phyloP scores from a whole-genome alignment of 2,888 invertebrate genomes.

The Caenorhabditis sp. region DNA sequence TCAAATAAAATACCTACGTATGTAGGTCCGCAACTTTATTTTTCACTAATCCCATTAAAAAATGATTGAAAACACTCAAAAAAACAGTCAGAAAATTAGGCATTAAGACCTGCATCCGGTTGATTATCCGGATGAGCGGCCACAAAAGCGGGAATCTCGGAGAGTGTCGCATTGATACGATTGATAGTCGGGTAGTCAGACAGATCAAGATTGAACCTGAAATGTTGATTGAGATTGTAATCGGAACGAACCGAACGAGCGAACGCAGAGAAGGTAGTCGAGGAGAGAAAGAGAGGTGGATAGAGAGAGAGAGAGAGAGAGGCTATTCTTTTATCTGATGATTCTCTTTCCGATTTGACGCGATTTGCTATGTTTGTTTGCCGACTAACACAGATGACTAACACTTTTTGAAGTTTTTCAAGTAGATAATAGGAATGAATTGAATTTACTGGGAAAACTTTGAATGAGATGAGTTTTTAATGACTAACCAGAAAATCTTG shows the following conservation, averaged over 20 bases:
- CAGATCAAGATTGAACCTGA: constrained; percentile 93
- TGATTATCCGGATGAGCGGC: constrained; percentile 94
- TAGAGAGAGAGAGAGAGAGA: neutral
- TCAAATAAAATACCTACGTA: too few species aligned
- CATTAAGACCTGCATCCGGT: constrained; percentile 89
- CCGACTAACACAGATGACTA: constrained; percentile 52
- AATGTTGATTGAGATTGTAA: constrained; percentile 41
- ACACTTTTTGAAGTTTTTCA: constrained; percentile 29
- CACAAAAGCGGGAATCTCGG: constrained; percentile 92
- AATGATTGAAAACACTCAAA: neutral
- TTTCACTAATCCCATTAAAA: neutral
- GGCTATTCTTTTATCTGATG: constrained; percentile 43
- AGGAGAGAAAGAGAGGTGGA: too few species aligned
- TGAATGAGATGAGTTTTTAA: too few species aligned
- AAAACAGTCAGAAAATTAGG: constrained; percentile 48
- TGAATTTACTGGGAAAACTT: too few species aligned
- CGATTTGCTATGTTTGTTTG: constrained; percentile 36
- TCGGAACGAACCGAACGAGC: constrained; percentile 13
- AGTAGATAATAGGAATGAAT: too few species aligned
- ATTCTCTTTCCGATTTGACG: neutral
- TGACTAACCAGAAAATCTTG: too few species aligned
- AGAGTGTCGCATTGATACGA: constrained; percentile 91
- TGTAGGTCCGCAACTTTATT: too few species aligned
- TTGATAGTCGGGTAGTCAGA: constrained; percentile 92
- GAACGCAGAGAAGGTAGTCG: too few species aligned